Evolutionary conservation across 1,140 invertebrate species (phyloP).

Genomic region (Orius laevigatus): DNA sequence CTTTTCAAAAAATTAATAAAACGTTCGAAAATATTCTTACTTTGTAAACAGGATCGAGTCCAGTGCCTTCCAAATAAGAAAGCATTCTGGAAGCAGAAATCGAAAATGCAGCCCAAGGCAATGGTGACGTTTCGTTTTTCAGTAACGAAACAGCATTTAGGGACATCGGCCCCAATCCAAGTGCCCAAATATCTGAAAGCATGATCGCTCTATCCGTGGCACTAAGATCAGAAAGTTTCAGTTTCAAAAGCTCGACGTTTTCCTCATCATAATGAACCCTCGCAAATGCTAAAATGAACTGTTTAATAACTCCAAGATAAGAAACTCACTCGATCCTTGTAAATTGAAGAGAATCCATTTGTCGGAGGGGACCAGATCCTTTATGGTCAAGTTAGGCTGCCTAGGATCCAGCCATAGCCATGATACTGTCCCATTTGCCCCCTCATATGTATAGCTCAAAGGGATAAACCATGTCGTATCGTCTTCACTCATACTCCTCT

Average conservation of each 20-base stretch:
- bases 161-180: constrained; percentile 29
- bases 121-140: constrained; percentile 3
- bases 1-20: neutral
- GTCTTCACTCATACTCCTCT: constrained; percentile 17
- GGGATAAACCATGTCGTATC: constrained; percentile 35
- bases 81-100: neutral
- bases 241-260: constrained; percentile 29
- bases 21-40: neutral
- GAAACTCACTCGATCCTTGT: constrained; percentile 30
- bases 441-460: constrained; percentile 33
- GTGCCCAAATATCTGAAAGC: constrained; percentile 56
- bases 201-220: constrained; percentile 48
- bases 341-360: constrained; percentile 46
- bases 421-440: constrained; percentile 23
- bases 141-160: constrained; percentile 3
- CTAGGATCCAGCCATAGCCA: constrained; percentile 24
- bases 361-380: constrained; percentile 18
- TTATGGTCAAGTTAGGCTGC: constrained; percentile 1
- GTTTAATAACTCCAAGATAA: neutral
- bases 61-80: constrained; percentile 4
- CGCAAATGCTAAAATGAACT: constrained; percentile 35
- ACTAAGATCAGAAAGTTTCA: constrained; percentile 1
- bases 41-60: neutral
- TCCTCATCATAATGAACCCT: constrained; percentile 54
- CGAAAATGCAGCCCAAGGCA: constrained; percentile 5